Evolutionary conservation across 2,888 invertebrate species (phyloP).

Genomic region (Xylota sylvarum): DNA sequence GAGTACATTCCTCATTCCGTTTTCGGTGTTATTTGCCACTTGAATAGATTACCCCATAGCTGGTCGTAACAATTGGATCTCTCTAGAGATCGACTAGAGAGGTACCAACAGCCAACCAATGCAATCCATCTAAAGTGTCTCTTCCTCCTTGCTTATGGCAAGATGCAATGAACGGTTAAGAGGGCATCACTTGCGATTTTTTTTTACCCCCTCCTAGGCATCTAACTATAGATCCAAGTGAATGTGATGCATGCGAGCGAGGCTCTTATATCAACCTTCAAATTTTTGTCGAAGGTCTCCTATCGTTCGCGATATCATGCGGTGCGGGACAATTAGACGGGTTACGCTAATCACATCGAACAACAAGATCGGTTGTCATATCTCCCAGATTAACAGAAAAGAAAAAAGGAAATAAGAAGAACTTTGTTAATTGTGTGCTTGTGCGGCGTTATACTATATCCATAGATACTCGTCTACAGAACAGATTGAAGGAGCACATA

Average conservation of each 20-base stretch:
- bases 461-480: conserved; percentile 5
- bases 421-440: conserved; percentile 40
- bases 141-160: conserved; percentile 60
- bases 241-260: not conserved
- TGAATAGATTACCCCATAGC: conserved; percentile 62
- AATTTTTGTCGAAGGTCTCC: conserved; percentile 53
- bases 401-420: conserved; percentile 48
- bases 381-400: conserved; percentile 45
- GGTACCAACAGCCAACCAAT: conserved; percentile 24
- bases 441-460: not conserved
- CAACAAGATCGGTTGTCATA: conserved; percentile 23
- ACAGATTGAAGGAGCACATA: conserved; percentile 15
- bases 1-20: conserved; percentile 61
- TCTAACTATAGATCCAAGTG: not conserved
- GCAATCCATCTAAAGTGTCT: conserved; percentile 57
- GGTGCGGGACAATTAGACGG: conserved; percentile 48
- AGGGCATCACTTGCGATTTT: conserved; percentile 42
- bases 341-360: conserved; percentile 41
- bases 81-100: conserved; percentile 33
- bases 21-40: conserved; percentile 74
- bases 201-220: not conserved
- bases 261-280: conserved; percentile 54
- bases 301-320: conserved; percentile 7
- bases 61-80: conserved; percentile 55
- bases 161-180: conserved; percentile 73